Conservation (phyloP, 2,113 vertebrate species). For the Gasterosteus aculeatus region DNA sequence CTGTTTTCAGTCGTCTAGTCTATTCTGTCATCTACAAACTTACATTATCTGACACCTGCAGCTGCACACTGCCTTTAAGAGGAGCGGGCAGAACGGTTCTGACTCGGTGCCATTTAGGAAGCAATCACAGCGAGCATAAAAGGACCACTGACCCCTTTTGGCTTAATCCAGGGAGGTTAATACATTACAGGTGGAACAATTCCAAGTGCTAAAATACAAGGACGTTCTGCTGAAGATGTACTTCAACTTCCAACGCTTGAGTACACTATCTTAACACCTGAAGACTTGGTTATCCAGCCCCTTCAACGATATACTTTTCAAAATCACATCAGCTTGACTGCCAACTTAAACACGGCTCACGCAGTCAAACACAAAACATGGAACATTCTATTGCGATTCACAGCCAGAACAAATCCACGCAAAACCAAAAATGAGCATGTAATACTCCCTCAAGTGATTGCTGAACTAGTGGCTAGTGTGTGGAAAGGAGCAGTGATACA, state of each 20-base stretch:
- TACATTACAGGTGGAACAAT: constrained; percentile 57
- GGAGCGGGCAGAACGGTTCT: constrained; percentile 39
- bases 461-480: no score
- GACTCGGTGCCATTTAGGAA: constrained; percentile 30
- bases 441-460: no score
- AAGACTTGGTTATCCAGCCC: background rate
- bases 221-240: constrained; percentile 32
- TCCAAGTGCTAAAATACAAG: constrained; percentile 48
- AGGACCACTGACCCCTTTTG: constrained; percentile 53
- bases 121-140: constrained; percentile 47
- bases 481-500: no score
- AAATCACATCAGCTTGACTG: background rate
- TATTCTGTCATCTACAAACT: constrained; percentile 45
- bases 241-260: constrained; percentile 31
- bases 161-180: constrained; percentile 64
- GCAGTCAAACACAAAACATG: background rate
- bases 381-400: no score
- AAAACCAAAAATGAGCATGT: no score
- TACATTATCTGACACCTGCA: constrained; percentile 54
- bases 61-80: constrained; percentile 25
- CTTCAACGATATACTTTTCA: constrained; percentile 1
- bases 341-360: background rate
- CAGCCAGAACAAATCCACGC: no score
- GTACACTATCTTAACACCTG: constrained; percentile 4
- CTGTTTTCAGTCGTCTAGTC: constrained; percentile 13